A percentile compares a stretch with the other conserved stretches of the same genome.
Conservation (phyloP, 2,888 invertebrate genomes). For the Nysson spinosus region DNA sequence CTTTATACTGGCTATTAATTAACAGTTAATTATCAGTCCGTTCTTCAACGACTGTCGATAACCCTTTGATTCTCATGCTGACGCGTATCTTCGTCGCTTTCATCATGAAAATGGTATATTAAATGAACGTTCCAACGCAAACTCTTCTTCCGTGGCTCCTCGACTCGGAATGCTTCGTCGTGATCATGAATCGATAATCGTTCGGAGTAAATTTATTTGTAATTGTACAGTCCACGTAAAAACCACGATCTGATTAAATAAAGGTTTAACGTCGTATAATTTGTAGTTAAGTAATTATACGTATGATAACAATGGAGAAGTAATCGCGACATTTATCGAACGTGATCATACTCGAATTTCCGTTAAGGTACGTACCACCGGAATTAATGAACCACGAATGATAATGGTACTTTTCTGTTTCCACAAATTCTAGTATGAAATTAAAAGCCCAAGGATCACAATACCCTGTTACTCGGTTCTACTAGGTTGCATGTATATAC, state of each 20-base stretch:
- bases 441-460: constrained; percentile 43
- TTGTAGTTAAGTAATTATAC: constrained; percentile 25
- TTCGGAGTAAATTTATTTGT: neutral
- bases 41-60: constrained; percentile 53
- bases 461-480: constrained; percentile 20
- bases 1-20: constrained; percentile 61
- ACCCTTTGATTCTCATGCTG: constrained; percentile 11
- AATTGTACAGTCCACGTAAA: neutral
- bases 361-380: constrained; percentile 19
- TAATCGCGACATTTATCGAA: constrained; percentile 30
- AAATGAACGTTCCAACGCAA: neutral
- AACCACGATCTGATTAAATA: no score
- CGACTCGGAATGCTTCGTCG: neutral
- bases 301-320: constrained; percentile 47
- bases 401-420: constrained; percentile 17
- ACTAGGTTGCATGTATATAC: constrained; percentile 12
- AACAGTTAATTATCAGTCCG: constrained; percentile 60
- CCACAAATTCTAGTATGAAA: constrained; percentile 57
- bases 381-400: constrained; percentile 38
- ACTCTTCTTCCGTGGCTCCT: constrained; percentile 5
- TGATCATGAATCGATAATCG: constrained; percentile 19
- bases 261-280: neutral
- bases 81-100: constrained; percentile 13
- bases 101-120: constrained; percentile 18
- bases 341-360: constrained; percentile 45